Base-by-base conservation (phyloP, 2,888 invertebrate genomes). In the Hesperia comma region DNA sequence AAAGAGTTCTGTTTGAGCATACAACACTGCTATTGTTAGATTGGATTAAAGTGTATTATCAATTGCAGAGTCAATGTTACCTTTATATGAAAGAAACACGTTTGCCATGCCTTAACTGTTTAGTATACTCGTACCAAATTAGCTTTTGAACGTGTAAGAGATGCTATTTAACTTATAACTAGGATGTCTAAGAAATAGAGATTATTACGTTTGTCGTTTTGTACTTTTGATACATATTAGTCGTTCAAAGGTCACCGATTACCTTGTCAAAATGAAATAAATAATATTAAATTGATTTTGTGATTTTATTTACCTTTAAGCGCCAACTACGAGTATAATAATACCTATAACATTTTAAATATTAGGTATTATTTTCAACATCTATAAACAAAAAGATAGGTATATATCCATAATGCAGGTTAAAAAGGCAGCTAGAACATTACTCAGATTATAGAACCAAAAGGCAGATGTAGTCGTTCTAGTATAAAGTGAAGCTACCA, bases 231-330 rank as follows among this genome's bases (percentile, higher is more conserved):
- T 92, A 92, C 82, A 81, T 84, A 80, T 87, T 87, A 87, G 87
- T 88, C 86, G 86, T 86, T 88, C 86, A 84, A 89, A 91, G 91
- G 88, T 91, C 92, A 90, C 89, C 86, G 87, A 90, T 85, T 88
- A 91, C 90, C 91, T 90, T 91, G 85, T 90, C 89, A 88, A 90
- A 88, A 88, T 88, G 82, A 88, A 89, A 88, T 92, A 91, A 92
- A 92, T 89, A 86, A 87, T 81, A 86, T 82, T 88, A 87, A 88
- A 89, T 80, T 68, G 41, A 71, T 56, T 70, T 60, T 68, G 70
- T 69, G 67, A 64, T 77, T 73, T 71, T 68, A 72, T 76, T 74
- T 37, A 14, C 4, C 1, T 1, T 49, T 4, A 19, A 17, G 6
- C 2, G 15, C 43, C n/a, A 43, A 14, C 41, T n/a, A 0, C 14